Evolutionary conservation across 2,797 vertebrate genomes (phyloP), one percentile per base, ranked within the genome.

Genomic region (Bryconaethiops microstoma): DNA sequence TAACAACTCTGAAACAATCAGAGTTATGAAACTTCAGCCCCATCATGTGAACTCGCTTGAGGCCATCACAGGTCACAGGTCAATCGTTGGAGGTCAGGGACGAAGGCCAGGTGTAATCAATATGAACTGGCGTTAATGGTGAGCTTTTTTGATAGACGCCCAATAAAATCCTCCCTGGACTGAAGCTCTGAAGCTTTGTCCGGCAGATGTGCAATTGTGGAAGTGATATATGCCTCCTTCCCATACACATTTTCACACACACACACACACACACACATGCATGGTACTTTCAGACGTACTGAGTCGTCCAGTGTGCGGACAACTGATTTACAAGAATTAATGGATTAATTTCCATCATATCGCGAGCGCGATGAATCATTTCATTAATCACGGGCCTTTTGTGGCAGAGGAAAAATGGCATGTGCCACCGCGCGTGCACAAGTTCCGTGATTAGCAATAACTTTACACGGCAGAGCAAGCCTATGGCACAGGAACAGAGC

Each of bases 271-370:
- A 40, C 45, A 74, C 9, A 21, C 19, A 40, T 5, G 55, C 29
- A 40, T 52, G 19, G 14, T 76, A 60, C 79, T 40, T 74, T 64
- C 16, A 57, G 52, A 79, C 67, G 68, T 81, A 62, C 76, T 79
- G 80, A 64, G 42, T 77, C 72, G 71, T 82, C 79, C 77, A 48
- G 35, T n/a, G 48, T 52, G 72, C 52, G 48, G 78, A 84, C 82
- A 87, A 76, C 83, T 85, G 83, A 84, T 88, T 83, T 85, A 83
- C 72, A 84, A 87, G 88, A 93, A 93, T 93, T 91, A 92, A 92
- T 93, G 90, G 87, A 89, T 92, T 90, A 89, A 93, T 93, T 93
- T 92, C 88, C 88, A 91, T 89, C 84, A 80, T 88, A 92, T 92
- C 84, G 78, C 86, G 86, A 90, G 86, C 82, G 89, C 82, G 86